Base-by-base conservation (phyloP, 2,888 invertebrate genomes). In the Aleiodes alternator region DNA sequence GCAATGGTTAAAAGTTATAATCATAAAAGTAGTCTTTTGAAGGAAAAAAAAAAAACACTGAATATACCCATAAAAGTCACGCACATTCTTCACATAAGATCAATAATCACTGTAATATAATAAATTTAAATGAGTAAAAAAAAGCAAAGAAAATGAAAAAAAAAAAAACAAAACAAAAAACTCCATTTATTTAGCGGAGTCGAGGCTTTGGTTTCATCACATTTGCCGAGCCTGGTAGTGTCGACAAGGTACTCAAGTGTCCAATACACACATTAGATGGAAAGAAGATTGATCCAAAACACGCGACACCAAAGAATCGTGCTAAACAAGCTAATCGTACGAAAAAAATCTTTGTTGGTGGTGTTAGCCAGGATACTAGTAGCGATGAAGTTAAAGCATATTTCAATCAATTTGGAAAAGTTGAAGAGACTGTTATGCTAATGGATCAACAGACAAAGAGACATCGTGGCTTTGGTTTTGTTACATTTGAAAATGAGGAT, bases 141-240 rank as follows among this genome's bases (percentile, higher is more conserved):
- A 16, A 53, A 23, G 23, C 23, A 23, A 23, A 23, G 23, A 12
- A 12, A 14, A 16, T 16, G 38, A 61, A 61, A 14, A 61, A 53
- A 51, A 51, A 31, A 51, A 68, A 68, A 8, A 5, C 7, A 43
- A 43, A 43, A 5, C 31, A 31, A n/a, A n/a, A 43, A 43, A 43
- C 43, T 43, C 43, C 9, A 43, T 68, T 68, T 68, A 51, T 93
- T 88, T 94, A 97, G 97, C 94, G 97, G 89, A 97, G 96, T 92
- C 95, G 97, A 90, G 97, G 97, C 87, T 97, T 97, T 90, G 96
- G 97, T 87, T 97, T 97, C 92, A 97, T 97, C 90, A 97, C 97
- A 86, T 97, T 97, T 91, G 95, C 96, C 90, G 96, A 97, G 90
- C 95, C 97, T 75, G 93, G 95, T 82, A 95, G 96, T 86, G 97